Conservation (phyloP, 2,888 invertebrate genomes). For the Perithous albicinctus region DNA sequence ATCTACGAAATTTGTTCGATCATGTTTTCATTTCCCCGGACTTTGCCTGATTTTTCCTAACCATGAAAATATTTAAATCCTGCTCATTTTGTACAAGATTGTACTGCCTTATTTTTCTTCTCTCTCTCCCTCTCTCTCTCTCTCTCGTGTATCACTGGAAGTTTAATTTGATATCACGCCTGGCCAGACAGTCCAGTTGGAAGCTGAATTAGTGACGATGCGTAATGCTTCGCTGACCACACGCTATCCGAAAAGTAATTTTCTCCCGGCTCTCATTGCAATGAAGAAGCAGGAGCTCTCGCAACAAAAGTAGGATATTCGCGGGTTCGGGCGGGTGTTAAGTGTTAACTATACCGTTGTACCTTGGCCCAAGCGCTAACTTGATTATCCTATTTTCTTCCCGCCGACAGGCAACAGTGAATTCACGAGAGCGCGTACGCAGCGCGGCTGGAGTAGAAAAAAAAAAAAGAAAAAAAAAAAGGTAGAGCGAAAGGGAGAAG, state of each 20-base stretch:
- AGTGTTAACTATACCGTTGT: slow-evolving; percentile 65
- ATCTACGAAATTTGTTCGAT: no score
- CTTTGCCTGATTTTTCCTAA: no score
- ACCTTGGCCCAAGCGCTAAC: slow-evolving; percentile 54
- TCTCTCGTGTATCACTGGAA: background rate
- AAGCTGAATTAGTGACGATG: slow-evolving; percentile 59
- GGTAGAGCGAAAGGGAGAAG: slow-evolving; percentile 32
- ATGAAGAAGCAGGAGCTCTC: no score
- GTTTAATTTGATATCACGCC: slow-evolving; percentile 33
- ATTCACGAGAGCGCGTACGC: slow-evolving; percentile 50
- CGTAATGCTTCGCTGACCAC: slow-evolving; percentile 59
- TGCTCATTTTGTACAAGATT: background rate
- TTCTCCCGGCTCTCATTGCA: slow-evolving; percentile 24
- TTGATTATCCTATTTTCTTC: slow-evolving; percentile 65
- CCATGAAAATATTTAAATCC: background rate
- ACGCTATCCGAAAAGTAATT: slow-evolving; percentile 54
- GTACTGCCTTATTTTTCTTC: background rate
- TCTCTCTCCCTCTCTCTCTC: no score
- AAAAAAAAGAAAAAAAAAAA: slow-evolving; percentile 41
- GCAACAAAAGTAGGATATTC: slow-evolving; percentile 42
- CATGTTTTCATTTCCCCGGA: no score
- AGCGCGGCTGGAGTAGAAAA: slow-evolving; percentile 48
- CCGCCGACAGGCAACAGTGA: slow-evolving; percentile 60
- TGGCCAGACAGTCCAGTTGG: slow-evolving; percentile 29
- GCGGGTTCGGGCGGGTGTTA: slow-evolving; percentile 32